A percentile compares a stretch with the other conserved stretches of the same genome.
Conservation (phyloP, 2,797 vertebrate species). For the Cuniculus paca region DNA sequence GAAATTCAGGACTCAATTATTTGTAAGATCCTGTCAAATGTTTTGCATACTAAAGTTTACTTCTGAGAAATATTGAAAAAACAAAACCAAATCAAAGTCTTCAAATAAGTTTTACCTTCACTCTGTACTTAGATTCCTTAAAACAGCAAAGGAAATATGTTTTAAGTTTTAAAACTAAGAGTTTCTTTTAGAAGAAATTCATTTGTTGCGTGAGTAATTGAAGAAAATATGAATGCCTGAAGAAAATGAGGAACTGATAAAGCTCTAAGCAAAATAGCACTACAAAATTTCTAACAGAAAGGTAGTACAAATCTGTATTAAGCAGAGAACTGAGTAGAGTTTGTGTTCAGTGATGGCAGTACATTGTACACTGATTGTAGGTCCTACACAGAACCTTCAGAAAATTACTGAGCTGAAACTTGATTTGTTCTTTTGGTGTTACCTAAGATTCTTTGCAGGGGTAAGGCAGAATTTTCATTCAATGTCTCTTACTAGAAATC, state of each 20-base stretch:
- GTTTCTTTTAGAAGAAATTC: background rate
- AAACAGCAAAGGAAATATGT: background rate
- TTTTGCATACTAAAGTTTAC: background rate
- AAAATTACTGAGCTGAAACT: background rate
- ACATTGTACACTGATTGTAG: background rate
- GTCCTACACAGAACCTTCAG: background rate
- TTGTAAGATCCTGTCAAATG: background rate
- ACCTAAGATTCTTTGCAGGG: background rate
- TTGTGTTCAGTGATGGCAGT: background rate
- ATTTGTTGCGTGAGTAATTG: background rate
- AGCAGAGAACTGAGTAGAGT: background rate
- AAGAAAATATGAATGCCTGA: slow-evolving; percentile 9
- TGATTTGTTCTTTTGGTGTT: background rate
- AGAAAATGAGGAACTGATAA: background rate
- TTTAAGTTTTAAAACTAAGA: background rate
- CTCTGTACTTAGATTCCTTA: slow-evolving; percentile 21
- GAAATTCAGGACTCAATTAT: background rate
- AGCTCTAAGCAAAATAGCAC: background rate
- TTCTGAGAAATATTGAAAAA: background rate
- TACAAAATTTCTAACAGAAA: background rate
- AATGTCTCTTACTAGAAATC: background rate
- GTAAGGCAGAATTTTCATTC: background rate
- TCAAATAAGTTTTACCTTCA: background rate
- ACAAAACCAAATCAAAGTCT: background rate
- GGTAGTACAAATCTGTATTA: background rate